Evolutionary conservation across 2,113 vertebrate species (phyloP).

Genomic region (Talpa occidentalis): DNA sequence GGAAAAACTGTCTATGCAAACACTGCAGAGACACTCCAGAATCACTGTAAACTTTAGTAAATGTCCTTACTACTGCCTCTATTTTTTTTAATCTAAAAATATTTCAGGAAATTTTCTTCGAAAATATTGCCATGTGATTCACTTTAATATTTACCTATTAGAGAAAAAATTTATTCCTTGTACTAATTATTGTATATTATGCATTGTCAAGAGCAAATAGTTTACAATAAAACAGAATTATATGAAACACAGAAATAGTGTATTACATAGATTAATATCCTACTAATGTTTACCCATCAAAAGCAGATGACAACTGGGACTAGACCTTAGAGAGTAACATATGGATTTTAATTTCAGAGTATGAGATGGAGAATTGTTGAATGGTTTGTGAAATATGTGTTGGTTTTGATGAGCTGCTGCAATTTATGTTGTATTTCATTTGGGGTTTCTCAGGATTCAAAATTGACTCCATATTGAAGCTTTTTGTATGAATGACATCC

Average conservation of each 20-base stretch:
- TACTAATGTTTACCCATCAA: conserved; percentile 32
- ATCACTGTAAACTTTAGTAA: not conserved
- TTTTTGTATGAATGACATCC: conserved; percentile 54
- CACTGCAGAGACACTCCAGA: not conserved
- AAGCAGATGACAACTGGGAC: conserved; percentile 41
- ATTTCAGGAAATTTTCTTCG: not conserved
- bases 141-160: not conserved
- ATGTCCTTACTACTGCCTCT: not conserved
- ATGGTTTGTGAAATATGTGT: conserved; percentile 4
- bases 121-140: not conserved
- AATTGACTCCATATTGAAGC: conserved; percentile 57
- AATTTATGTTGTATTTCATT: conserved; percentile 64
- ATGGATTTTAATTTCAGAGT: conserved; percentile 68
- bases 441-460: conserved; percentile 59
- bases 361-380: conserved; percentile 24
- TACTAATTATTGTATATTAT: not conserved
- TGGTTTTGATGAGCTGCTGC: conserved; percentile 1
- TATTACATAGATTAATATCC: conserved; percentile 28
- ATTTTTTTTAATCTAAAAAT: not conserved
- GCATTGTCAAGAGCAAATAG: not conserved
- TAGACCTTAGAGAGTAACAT: conserved; percentile 23
- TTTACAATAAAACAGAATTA: not conserved
- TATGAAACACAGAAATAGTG: not conserved
- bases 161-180: not conserved
- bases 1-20: not conserved